phyloP scores from a whole-genome alignment of 2,888 invertebrate genomes.

The Dolichomitus sp. region DNA sequence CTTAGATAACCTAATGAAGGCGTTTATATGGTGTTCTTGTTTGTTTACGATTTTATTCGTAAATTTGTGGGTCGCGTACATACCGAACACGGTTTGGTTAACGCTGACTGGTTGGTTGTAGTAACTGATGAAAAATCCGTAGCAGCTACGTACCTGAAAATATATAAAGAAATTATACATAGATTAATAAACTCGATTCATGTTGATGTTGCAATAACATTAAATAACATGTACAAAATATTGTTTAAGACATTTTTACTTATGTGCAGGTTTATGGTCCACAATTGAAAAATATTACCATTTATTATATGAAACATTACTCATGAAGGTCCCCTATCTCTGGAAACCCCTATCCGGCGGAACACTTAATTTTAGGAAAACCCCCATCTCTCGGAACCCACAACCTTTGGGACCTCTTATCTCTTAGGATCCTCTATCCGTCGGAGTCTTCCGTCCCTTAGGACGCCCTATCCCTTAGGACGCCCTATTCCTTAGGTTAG shows the following conservation, averaged over 20 bases:
- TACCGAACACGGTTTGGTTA: not conserved
- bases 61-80: not conserved
- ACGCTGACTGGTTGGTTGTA: not conserved
- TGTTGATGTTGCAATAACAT: not conserved
- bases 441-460: too few species aligned
- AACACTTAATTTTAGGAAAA: too few species aligned
- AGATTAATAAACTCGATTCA: not conserved
- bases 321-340: too few species aligned
- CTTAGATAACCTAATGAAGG: not conserved
- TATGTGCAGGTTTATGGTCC: not conserved
- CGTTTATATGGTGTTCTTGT: not conserved
- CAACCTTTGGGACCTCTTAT: too few species aligned
- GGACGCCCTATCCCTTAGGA: too few species aligned
- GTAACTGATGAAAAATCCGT: not conserved
- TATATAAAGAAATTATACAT: not conserved
- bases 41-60: not conserved
- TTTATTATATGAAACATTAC: too few species aligned
- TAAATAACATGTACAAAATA: not conserved
- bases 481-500: too few species aligned
- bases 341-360: too few species aligned
- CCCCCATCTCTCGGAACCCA: too few species aligned
- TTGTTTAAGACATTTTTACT: not conserved
- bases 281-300: too few species aligned
- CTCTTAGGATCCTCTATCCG: too few species aligned
- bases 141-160: conserved; percentile 24